Percentiles rank a stretch among this genome's conserved stretches.
Conservation (phyloP, 2,888 invertebrate genomes). For the Schrankia costaestrigalis region DNA sequence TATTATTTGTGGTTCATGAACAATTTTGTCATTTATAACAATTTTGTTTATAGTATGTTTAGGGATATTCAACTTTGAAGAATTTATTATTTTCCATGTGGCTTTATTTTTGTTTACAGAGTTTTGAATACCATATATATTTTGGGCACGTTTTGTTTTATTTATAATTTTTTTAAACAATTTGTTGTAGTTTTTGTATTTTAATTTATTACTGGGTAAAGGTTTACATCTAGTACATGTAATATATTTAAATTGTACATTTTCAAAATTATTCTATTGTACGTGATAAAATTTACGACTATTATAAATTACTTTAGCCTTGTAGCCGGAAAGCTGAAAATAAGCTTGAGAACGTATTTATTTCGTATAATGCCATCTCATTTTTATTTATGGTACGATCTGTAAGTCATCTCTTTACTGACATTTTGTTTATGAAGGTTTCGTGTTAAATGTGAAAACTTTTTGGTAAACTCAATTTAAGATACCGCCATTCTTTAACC, state of each 20-base stretch:
- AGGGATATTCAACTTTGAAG: neutral
- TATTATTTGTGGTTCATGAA: neutral
- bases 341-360: conserved; percentile 16
- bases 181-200: neutral
- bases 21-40: neutral
- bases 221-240: neutral
- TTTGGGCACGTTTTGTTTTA: neutral
- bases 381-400: conserved; percentile 26
- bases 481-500: too few relatives aligned
- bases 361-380: conserved; percentile 29
- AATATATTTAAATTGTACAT: too few relatives aligned
- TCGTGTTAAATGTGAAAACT: too few relatives aligned
- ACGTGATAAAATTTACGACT: too few relatives aligned
- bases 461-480: too few relatives aligned
- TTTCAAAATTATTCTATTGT: too few relatives aligned
- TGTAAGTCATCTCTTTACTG: conserved; percentile 8
- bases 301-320: conserved; percentile 6
- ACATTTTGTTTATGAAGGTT: neutral
- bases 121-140: neutral
- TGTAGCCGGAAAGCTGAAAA: conserved; percentile 19
- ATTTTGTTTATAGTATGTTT: neutral
- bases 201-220: neutral
- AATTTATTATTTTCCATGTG: conserved; percentile 1
- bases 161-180: neutral
- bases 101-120: neutral